These are phyloP conservation scores for Streblospio benedicti DNA, from an alignment of 1,140 invertebrate genomes.

Conservation along the genomic window DNA sequence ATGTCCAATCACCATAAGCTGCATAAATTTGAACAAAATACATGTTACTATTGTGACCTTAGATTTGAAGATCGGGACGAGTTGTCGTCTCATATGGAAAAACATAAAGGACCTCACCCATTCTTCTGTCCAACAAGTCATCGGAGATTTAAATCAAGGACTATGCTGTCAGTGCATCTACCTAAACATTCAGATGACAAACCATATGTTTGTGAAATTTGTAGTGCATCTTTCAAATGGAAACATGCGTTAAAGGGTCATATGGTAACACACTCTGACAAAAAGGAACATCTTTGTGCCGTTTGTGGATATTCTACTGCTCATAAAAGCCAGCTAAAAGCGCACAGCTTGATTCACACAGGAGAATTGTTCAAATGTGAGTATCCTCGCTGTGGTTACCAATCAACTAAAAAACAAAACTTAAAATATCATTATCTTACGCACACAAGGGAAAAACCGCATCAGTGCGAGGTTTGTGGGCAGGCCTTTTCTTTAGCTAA, in stretches of 20 bases:
- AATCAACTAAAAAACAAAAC: conserved; percentile 48
- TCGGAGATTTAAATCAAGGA: conserved; percentile 50
- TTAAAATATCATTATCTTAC: conserved; percentile 49
- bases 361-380: conserved; percentile 52
- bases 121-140: conserved; percentile 53
- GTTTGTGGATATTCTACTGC: conserved; percentile 54
- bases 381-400: conserved; percentile 45
- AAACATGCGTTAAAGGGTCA: conserved; percentile 53
- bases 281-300: conserved; percentile 53
- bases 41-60: conserved; percentile 50
- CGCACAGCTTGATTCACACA: conserved; percentile 52
- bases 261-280: conserved; percentile 50
- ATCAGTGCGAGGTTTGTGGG: conserved; percentile 58
- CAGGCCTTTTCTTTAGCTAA: conserved; percentile 38
- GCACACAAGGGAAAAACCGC: conserved; percentile 55
- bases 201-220: conserved; percentile 55
- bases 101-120: conserved; percentile 49
- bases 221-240: conserved; percentile 55
- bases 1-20: conserved; percentile 40
- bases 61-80: conserved; percentile 44
- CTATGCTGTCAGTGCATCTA: conserved; percentile 50
- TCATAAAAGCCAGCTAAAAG: conserved; percentile 54
- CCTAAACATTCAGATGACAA: conserved; percentile 51
- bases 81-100: conserved; percentile 47
- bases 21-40: conserved; percentile 48